These are phyloP conservation scores for Scaptodrosophila lebanonensis DNA, from an alignment of 1,140 invertebrate species.

Conservation along the genomic window DNA sequence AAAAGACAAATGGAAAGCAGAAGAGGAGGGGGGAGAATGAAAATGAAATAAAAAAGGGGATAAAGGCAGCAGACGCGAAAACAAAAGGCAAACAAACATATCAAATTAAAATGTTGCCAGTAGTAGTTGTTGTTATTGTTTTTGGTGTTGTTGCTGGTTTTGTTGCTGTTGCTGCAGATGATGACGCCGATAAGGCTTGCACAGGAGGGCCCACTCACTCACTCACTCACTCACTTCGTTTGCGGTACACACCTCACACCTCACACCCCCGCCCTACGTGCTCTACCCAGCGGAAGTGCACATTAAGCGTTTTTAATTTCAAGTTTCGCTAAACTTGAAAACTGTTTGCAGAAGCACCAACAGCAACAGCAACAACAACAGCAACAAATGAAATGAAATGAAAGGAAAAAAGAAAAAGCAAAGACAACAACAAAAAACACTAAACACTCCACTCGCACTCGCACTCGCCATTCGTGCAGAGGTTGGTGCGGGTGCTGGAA, in stretches of 20 bases:
- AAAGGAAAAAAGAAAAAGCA: too few species aligned
- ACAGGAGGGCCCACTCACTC: slow-evolving; percentile 6
- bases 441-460: too few species aligned
- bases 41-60: slow-evolving; percentile 6
- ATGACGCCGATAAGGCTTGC: slow-evolving; percentile 35
- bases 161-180: slow-evolving; percentile 35
- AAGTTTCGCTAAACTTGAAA: slow-evolving; percentile 60
- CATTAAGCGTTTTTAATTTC: slow-evolving; percentile 72
- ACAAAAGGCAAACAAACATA: slow-evolving; percentile 67
- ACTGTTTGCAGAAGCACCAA: slow-evolving; percentile 32
- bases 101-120: slow-evolving; percentile 58
- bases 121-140: slow-evolving; percentile 3
- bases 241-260: slow-evolving; percentile 8
- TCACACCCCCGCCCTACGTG: neutral
- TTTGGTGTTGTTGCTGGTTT: slow-evolving; percentile 4
- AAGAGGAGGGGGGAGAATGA: slow-evolving; percentile 24
- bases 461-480: too few species aligned
- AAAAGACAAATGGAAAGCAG: slow-evolving; percentile 25
- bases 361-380: slow-evolving; percentile 2
- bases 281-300: slow-evolving; percentile 59
- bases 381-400: slow-evolving; percentile 9
- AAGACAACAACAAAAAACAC: too few species aligned
- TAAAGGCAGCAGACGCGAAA: slow-evolving; percentile 13
- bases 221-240: slow-evolving; percentile 6
- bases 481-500: slow-evolving; percentile 17